Evolutionary conservation across 2,113 vertebrate genomes (phyloP).

Genomic region (Clarias batrachus): DNA sequence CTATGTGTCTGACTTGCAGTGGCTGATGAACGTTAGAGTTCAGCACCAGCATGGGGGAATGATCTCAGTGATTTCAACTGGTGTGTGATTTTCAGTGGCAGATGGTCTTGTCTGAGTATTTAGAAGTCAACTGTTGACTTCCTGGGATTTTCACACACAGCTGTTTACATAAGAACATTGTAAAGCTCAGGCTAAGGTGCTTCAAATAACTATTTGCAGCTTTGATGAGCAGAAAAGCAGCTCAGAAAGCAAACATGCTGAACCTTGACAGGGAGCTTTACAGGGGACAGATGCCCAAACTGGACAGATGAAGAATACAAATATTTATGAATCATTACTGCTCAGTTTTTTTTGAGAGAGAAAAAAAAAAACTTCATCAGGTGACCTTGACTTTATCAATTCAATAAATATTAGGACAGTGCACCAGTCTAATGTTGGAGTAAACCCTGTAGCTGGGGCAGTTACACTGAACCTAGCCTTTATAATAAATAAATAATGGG

Average conservation of each 20-base stretch:
- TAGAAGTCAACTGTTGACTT: background rate
- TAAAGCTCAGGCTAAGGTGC: background rate
- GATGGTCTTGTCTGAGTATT: background rate
- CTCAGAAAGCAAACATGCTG: too few relatives aligned
- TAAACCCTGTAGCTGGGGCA: background rate
- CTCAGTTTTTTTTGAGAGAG: background rate
- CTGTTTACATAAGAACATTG: background rate
- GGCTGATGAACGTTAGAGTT: too few relatives aligned
- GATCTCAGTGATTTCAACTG: background rate
- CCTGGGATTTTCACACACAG: background rate
- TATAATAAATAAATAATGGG: too few relatives aligned
- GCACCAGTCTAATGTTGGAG: background rate
- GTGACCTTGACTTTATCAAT: background rate
- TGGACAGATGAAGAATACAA: background rate
- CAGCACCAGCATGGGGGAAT: background rate
- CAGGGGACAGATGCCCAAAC: background rate
- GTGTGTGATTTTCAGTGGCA: background rate
- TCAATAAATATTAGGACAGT: background rate
- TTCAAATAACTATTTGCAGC: background rate
- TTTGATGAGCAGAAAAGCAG: background rate
- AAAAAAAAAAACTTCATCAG: background rate
- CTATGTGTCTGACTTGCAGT: too few relatives aligned
- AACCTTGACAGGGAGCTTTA: background rate
- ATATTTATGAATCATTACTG: background rate
- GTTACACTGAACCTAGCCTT: too few relatives aligned